Base-by-base conservation (phyloP, 2,888 invertebrate species). In the Ophraella communa region DNA sequence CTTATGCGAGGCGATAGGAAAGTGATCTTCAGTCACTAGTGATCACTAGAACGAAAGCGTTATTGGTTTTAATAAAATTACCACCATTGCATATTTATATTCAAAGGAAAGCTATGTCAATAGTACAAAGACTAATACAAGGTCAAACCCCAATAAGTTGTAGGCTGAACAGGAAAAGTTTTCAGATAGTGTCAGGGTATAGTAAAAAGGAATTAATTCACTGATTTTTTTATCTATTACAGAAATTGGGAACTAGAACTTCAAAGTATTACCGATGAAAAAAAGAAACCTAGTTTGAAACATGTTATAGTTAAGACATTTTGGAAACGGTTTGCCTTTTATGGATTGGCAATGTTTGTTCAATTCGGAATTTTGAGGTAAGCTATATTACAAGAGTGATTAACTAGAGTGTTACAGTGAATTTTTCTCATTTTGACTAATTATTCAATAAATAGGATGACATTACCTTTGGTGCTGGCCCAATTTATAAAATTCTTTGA, bases 281-380 rank as follows among this genome's bases (percentile, higher is more conserved):
- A 30, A 20, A 56, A 60, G 20, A 54, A 86, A 65, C 89, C 91
- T 1, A 87, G 87, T 52, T 82, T 90, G 39, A 78, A 86, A 7
- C 85, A 80, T 68, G 89, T 88, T 5, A 84, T 91, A 57, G 74
- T 84, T 39, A 84, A 84, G 68, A 86, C 88, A 7, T 91, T 89
- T 80, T 84, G 87, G 74, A 78, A 84, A 63, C 84, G 87, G 57
- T 88, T 88, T 73, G 82, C 87, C 78, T 68, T 87, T 8, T 88
- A 86, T 74, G 90, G 89, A 52, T 73, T 87, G 44, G 78, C 87
- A 63, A 80, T 87, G 51, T 87, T 86, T 44, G 68, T 89, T 45
- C 78, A 88, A 62, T 85, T 85, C 70, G 83, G 87, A 66, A 70
- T 88, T 70, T 70, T 89, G 71, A 89, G 86, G 90, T 88, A 77